phyloP scores from a whole-genome alignment of 2,888 invertebrate genomes.

The Volucella bombylans region DNA sequence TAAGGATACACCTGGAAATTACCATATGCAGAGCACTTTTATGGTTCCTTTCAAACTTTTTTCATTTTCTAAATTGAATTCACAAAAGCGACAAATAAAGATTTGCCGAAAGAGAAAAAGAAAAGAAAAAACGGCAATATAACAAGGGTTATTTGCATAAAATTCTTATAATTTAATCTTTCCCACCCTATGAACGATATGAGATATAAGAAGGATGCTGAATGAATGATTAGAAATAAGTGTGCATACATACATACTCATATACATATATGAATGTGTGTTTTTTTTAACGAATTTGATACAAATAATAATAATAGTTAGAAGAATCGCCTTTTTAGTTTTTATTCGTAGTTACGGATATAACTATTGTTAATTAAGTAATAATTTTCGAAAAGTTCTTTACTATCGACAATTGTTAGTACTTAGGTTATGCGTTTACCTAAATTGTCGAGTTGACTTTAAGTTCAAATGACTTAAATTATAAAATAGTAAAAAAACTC shows the following conservation, averaged over 20 bases:
- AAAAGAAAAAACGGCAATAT: conserved; percentile 28
- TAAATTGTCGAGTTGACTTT: too few species aligned
- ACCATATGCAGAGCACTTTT: conserved; percentile 48
- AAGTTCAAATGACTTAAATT: too few species aligned
- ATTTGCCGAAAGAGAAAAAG: conserved; percentile 3
- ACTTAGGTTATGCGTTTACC: too few species aligned
- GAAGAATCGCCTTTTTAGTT: too few species aligned
- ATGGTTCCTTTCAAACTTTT: conserved; percentile 33
- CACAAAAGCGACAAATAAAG: conserved; percentile 40
- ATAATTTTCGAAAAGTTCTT: too few species aligned
- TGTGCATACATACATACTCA: too few species aligned
- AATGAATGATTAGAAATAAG: conserved; percentile 7
- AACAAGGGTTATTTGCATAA: conserved; percentile 55
- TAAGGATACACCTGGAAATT: conserved; percentile 59
- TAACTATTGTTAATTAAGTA: too few species aligned
- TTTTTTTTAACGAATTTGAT: too few species aligned
- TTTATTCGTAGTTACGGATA: too few species aligned
- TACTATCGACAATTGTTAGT: too few species aligned
- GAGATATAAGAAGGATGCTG: conserved; percentile 27
- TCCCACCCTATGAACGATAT: conserved; percentile 32
- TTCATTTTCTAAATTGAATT: conserved; percentile 58
- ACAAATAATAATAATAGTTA: too few species aligned
- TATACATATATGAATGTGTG: neutral
- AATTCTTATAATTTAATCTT: conserved; percentile 58
- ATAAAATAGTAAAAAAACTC: too few species aligned